phyloP scores from a whole-genome alignment of 2,888 invertebrate species.

The Xylophagus ater region DNA sequence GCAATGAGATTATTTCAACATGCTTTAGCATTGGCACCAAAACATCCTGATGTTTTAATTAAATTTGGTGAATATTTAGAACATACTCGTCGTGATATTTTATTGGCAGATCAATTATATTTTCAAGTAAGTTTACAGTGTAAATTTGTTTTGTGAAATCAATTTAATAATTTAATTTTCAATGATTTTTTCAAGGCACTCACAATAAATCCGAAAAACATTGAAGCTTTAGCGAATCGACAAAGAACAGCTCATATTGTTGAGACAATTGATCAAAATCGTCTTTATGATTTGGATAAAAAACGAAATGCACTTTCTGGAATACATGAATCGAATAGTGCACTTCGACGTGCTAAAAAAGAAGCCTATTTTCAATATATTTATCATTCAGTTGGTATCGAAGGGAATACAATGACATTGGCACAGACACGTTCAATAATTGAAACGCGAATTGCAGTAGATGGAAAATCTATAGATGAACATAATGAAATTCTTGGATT shows the following conservation, averaged over 20 bases:
- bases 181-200: slow-evolving; percentile 48
- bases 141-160: neutral
- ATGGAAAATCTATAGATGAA: slow-evolving; percentile 87
- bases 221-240: slow-evolving; percentile 65
- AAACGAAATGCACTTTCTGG: slow-evolving; percentile 72
- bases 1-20: slow-evolving; percentile 81
- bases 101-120: slow-evolving; percentile 85
- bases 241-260: slow-evolving; percentile 79
- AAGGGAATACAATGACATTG: slow-evolving; percentile 93
- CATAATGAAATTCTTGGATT: slow-evolving; percentile 94
- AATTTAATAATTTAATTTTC: too few relatives aligned
- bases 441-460: slow-evolving; percentile 78
- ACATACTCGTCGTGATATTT: slow-evolving; percentile 68
- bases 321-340: slow-evolving; percentile 69
- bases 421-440: slow-evolving; percentile 83
- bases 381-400: slow-evolving; percentile 94
- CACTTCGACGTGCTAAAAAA: slow-evolving; percentile 76
- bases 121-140: slow-evolving; percentile 45
- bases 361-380: slow-evolving; percentile 95
- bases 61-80: slow-evolving; percentile 91
- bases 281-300: slow-evolving; percentile 52
- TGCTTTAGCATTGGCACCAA: slow-evolving; percentile 81
- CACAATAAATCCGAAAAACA: slow-evolving; percentile 70
- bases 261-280: slow-evolving; percentile 69
- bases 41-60: slow-evolving; percentile 83